phyloP scores from a whole-genome alignment of 2,113 vertebrate genomes.

The Alces alces region DNA sequence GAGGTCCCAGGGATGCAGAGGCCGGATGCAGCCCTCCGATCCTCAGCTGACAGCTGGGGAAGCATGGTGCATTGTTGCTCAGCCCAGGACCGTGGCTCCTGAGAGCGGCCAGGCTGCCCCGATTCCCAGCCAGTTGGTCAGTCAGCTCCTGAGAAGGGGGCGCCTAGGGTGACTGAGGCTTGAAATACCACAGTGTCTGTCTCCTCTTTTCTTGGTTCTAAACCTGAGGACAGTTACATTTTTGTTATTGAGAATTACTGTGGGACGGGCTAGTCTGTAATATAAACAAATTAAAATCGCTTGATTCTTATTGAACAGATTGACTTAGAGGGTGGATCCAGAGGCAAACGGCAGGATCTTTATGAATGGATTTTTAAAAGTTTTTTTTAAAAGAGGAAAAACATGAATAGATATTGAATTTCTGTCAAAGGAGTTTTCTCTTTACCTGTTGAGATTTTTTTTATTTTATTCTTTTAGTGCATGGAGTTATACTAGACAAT shows the following conservation, averaged over 20 bases:
- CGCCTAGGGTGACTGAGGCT: neutral
- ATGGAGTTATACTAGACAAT: neutral
- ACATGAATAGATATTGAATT: neutral
- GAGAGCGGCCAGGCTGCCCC: accelerated
- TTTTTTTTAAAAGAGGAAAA: neutral
- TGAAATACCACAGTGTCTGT: neutral
- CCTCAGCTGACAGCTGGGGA: neutral
- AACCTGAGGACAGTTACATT: neutral
- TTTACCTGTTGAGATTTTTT: neutral
- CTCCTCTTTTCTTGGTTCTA: neutral
- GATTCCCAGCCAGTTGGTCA: neutral
- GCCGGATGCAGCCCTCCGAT: accelerated
- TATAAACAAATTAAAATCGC: neutral
- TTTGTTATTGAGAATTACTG: neutral
- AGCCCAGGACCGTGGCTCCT: accelerated
- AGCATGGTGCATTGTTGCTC: accelerated
- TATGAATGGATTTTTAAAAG: neutral
- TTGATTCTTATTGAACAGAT: neutral
- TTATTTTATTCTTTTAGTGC: neutral
- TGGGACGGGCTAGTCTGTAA: neutral
- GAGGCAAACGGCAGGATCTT: neutral
- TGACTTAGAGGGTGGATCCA: neutral
- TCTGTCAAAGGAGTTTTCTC: neutral
- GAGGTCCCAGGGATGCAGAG: neutral
- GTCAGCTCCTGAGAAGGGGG: neutral